Conservation (phyloP, 2,888 invertebrate species). For the Slavum lentiscoides region DNA sequence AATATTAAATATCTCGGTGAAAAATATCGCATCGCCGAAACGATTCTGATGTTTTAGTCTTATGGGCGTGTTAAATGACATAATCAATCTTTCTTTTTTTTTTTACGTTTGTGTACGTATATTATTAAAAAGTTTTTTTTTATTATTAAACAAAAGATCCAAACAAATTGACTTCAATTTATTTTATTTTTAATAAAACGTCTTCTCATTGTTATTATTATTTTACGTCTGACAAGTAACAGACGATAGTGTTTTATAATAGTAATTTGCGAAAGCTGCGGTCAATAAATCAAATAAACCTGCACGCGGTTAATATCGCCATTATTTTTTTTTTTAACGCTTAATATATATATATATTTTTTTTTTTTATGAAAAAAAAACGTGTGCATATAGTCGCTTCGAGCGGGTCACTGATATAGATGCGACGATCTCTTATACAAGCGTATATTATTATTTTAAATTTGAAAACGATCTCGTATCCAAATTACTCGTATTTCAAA, state of each 20-base stretch:
- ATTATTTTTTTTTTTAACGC: not conserved
- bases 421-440: too few species aligned
- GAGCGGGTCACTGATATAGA: too few species aligned
- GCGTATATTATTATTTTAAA: too few species aligned
- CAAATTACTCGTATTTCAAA: too few species aligned
- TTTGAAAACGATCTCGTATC: too few species aligned
- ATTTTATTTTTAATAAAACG: conserved; percentile 45
- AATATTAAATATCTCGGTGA: conserved; percentile 36
- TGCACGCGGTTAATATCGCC: not conserved
- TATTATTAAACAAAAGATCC: conserved; percentile 46
- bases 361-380: too few species aligned
- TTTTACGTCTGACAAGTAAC: conserved; percentile 36
- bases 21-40: conserved; percentile 41
- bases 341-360: not conserved
- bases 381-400: too few species aligned
- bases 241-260: conserved; percentile 10
- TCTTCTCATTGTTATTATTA: conserved; percentile 5
- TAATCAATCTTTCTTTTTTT: conserved; percentile 36
- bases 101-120: not conserved
- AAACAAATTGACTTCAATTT: conserved; percentile 45
- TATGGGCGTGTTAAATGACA: conserved; percentile 43
- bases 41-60: conserved; percentile 15
- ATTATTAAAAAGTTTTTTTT: conserved; percentile 45
- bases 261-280: conserved; percentile 8
- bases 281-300: conserved; percentile 38